Conservation (phyloP, 37 sponge, comb jelly and placozoan species). For the Lycopodina hypogea region DNA sequence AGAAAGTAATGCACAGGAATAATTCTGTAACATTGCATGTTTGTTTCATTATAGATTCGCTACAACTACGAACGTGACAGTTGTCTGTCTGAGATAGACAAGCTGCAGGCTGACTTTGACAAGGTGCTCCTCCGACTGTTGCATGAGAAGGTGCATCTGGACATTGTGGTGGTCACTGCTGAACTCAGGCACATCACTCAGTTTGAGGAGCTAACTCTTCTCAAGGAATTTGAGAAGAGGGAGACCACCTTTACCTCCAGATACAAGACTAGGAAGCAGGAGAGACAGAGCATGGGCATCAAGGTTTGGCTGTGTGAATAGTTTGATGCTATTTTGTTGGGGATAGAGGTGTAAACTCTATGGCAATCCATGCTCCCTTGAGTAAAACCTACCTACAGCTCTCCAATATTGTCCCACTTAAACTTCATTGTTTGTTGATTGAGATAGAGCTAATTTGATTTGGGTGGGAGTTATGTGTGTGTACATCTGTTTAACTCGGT, state of each 20-base stretch:
- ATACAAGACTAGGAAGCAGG: conserved; percentile 72
- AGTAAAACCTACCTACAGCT: neutral
- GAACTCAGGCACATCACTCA: conserved; percentile 80
- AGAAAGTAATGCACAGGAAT: too few species aligned
- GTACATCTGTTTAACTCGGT: too few species aligned
- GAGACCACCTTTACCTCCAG: conserved; percentile 75
- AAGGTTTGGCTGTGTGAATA: conserved; percentile 57
- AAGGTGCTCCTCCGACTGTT: conserved; percentile 55
- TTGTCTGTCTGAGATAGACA: conserved; percentile 62
- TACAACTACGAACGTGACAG: conserved; percentile 51
- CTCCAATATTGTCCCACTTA: too few species aligned
- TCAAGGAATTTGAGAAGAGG: conserved; percentile 98
- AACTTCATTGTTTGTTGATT: too few species aligned
- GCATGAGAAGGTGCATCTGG: conserved; percentile 70
- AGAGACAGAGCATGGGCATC: conserved; percentile 67
- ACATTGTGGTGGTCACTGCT: conserved; percentile 66
- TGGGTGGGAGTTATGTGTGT: too few species aligned
- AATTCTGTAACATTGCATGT: too few species aligned
- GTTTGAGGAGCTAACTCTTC: conserved; percentile 89
- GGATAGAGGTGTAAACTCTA: neutral
- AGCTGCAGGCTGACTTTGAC: conserved; percentile 71
- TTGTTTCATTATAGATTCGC: conserved; percentile 7
- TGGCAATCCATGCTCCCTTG: neutral
- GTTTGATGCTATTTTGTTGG: neutral
- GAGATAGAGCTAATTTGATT: too few species aligned